These are phyloP conservation scores for Periophthalmodon schlosseri DNA, from an alignment of 2,113 vertebrate species.

Conservation along the genomic window DNA sequence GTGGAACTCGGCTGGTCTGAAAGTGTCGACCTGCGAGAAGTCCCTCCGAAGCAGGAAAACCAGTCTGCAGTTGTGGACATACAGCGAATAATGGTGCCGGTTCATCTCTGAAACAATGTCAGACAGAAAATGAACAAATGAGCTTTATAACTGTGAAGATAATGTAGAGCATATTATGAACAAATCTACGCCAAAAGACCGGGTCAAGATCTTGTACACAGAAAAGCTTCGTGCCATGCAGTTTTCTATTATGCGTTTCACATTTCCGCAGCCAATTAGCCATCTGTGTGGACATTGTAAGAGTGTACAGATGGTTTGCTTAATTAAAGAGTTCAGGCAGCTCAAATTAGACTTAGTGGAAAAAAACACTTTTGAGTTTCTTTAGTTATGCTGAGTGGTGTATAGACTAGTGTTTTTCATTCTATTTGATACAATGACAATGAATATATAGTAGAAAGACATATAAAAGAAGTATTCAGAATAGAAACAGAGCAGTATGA, in stretches of 20 bases:
- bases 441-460: background rate
- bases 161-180: background rate
- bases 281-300: slow-evolving; percentile 55
- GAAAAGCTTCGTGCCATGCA: slow-evolving; percentile 10
- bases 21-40: slow-evolving; percentile 91
- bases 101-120: slow-evolving; percentile 88
- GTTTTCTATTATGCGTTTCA: slow-evolving; percentile 38
- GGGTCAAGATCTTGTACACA: slow-evolving; percentile 18
- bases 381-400: slow-evolving; percentile 9
- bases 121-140: background rate
- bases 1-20: slow-evolving; percentile 95
- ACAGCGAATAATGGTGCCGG: slow-evolving; percentile 93
- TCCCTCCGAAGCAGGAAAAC: slow-evolving; percentile 94
- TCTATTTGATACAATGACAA: background rate
- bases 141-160: background rate
- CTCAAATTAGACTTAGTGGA: slow-evolving; percentile 24
- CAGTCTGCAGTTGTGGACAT: slow-evolving; percentile 94
- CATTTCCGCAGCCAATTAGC: slow-evolving; percentile 52
- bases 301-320: slow-evolving; percentile 46
- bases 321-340: slow-evolving; percentile 52
- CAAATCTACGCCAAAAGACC: background rate
- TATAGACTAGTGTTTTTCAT: background rate
- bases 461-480: background rate
- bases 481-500: too few relatives aligned
- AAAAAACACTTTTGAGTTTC: slow-evolving; percentile 7